These are phyloP conservation scores for Oxygymnocypris stewartii DNA, from an alignment of 2,113 vertebrate genomes.

Conservation along the genomic window DNA sequence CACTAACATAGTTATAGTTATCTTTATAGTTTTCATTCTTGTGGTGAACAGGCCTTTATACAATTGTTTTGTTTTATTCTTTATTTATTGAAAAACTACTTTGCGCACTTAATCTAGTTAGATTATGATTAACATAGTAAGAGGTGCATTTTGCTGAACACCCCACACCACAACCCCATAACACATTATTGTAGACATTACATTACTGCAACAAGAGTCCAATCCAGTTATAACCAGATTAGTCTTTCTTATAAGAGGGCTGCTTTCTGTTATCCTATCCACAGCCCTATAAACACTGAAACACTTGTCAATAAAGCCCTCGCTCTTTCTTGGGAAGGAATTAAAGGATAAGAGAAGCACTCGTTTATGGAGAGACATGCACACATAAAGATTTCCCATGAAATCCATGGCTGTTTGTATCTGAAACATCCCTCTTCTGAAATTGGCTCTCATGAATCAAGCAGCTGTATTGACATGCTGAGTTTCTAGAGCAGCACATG, in stretches of 20 bases:
- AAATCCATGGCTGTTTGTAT: conserved; percentile 58
- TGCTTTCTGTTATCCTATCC: conserved; percentile 55
- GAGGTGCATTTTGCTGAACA: background rate
- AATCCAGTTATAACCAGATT: conserved; percentile 38
- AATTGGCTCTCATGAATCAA: conserved; percentile 64
- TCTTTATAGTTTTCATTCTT: no score
- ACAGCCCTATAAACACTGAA: conserved; percentile 57
- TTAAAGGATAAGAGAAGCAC: conserved; percentile 66
- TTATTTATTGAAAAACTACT: background rate
- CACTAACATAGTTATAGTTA: no score
- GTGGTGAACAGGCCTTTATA: background rate
- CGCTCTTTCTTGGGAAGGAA: conserved; percentile 51
- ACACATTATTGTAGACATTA: conserved; percentile 34
- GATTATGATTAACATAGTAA: background rate
- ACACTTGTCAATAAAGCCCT: conserved; percentile 60
- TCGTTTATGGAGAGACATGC: conserved; percentile 66
- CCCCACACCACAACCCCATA: background rate
- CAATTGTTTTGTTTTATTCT: no score
- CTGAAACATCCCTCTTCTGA: conserved; percentile 53
- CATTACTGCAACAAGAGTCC: conserved; percentile 30
- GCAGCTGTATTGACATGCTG: conserved; percentile 57
- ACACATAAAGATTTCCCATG: conserved; percentile 68
- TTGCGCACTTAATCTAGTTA: background rate
- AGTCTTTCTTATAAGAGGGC: conserved; percentile 18
- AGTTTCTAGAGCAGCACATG: conserved; percentile 41